phyloP scores from a whole-genome alignment of 2,113 vertebrate species.

The Cheilinus undulatus region DNA sequence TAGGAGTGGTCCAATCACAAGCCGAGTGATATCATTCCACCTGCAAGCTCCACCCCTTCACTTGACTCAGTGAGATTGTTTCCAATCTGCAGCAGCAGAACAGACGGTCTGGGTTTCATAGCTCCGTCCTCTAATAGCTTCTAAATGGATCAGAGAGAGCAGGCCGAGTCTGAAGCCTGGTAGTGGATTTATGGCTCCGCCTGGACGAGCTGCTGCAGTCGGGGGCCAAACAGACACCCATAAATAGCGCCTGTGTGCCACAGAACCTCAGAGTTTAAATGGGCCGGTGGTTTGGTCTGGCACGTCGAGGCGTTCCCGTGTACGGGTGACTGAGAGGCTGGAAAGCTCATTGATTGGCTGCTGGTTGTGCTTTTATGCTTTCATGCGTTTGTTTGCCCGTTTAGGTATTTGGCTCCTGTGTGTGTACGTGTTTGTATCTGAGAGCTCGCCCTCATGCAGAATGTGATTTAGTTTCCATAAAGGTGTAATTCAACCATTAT shows the following conservation, averaged over 20 bases:
- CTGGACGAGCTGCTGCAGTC: constrained; percentile 41
- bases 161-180: constrained; percentile 42
- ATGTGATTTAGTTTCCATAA: constrained; percentile 27
- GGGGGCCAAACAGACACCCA: constrained; percentile 9
- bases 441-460: background rate
- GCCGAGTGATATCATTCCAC: too few species aligned
- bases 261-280: constrained; percentile 14
- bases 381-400: background rate
- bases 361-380: background rate
- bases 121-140: background rate
- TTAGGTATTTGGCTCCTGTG: constrained; percentile 3
- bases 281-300: constrained; percentile 26
- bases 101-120: background rate
- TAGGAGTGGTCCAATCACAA: too few species aligned
- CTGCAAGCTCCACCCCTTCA: too few species aligned
- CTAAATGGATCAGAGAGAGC: constrained; percentile 44
- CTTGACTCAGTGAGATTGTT: background rate
- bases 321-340: constrained; percentile 32
- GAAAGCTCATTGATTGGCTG: background rate
- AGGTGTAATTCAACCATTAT: background rate
- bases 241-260: too few species aligned
- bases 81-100: background rate
- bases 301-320: constrained; percentile 13
- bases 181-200: constrained; percentile 51
- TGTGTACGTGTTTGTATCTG: constrained; percentile 13